A percentile compares a stretch with the other conserved stretches of the same genome.
phyloP scores from a whole-genome alignment of 2,888 invertebrate species.

The Drosophila neutralis region DNA sequence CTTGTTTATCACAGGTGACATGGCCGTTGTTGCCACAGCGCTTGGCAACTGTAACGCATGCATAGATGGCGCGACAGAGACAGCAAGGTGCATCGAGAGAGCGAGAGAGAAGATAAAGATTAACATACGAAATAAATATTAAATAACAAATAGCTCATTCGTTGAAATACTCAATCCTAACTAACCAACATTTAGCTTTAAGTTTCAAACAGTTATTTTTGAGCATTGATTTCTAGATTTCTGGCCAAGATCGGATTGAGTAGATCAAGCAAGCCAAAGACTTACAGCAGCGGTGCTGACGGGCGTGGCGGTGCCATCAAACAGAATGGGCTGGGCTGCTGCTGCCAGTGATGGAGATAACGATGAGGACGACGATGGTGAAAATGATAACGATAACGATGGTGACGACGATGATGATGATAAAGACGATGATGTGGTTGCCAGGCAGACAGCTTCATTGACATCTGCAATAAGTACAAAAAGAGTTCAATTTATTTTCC shows the following conservation, averaged over 20 bases:
- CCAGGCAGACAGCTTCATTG: slow-evolving; percentile 81
- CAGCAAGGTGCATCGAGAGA: slow-evolving; percentile 33
- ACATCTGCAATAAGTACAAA: slow-evolving; percentile 61
- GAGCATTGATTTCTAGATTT: background rate
- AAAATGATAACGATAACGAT: slow-evolving; percentile 10
- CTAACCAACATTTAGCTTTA: background rate
- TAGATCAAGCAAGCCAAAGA: slow-evolving; percentile 7
- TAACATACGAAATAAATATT: background rate
- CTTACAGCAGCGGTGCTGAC: slow-evolving; percentile 83
- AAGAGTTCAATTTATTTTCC: background rate
- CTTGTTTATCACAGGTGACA: slow-evolving; percentile 84
- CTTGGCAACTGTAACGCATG: slow-evolving; percentile 71
- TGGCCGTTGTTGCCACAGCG: slow-evolving; percentile 81
- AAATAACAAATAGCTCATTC: background rate
- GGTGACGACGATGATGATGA: slow-evolving; percentile 10
- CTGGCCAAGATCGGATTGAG: background rate
- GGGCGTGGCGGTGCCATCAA: slow-evolving; percentile 84
- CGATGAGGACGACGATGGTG: slow-evolving; percentile 23
- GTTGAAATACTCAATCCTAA: background rate
- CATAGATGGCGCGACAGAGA: slow-evolving; percentile 38
- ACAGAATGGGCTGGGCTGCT: slow-evolving; percentile 81
- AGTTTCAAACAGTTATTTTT: background rate
- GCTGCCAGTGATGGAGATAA: slow-evolving; percentile 12
- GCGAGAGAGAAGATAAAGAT: slow-evolving; percentile 22
- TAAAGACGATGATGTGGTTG: slow-evolving; percentile 59